Evolutionary conservation across 1,140 invertebrate species (phyloP).

Genomic region (Eurytemora carolleeae): DNA sequence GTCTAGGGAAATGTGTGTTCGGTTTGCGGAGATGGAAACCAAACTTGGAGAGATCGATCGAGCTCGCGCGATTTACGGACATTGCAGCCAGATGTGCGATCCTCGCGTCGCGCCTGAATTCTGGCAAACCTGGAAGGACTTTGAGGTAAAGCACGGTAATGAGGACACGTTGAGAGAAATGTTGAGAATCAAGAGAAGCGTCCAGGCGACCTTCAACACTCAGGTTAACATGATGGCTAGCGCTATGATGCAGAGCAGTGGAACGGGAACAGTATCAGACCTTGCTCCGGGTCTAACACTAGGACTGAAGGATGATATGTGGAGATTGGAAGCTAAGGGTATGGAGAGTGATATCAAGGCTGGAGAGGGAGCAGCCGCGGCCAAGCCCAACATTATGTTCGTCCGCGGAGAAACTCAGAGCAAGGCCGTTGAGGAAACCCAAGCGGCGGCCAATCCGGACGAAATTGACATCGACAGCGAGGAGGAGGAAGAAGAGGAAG

Average conservation of each 20-base stretch:
- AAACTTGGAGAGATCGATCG: conserved; percentile 94
- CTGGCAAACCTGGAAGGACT: conserved; percentile 98
- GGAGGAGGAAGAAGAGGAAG: conserved; percentile 45
- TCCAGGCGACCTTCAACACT: conserved; percentile 90
- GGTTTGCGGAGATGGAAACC: conserved; percentile 93
- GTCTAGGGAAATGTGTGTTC: conserved; percentile 82
- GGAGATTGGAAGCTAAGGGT: conserved; percentile 62
- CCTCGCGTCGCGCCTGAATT: conserved; percentile 76
- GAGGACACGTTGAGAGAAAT: conserved; percentile 99
- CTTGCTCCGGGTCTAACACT: conserved; percentile 40
- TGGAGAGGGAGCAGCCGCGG: conserved; percentile 8
- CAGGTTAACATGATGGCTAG: conserved; percentile 94
- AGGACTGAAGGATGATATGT: conserved; percentile 58
- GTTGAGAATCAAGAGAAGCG: conserved; percentile 88
- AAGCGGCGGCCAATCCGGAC: conserved; percentile 68
- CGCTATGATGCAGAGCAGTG: conserved; percentile 58
- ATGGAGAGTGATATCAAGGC: conserved; percentile 28
- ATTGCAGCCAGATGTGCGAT: conserved; percentile 98
- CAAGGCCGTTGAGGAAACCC: conserved; percentile 40
- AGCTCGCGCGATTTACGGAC: conserved; percentile 85
- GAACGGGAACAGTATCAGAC: conserved; percentile 33
- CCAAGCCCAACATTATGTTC: conserved; percentile 44
- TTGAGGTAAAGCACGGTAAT: conserved; percentile 98
- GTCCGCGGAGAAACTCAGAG: conserved; percentile 66
- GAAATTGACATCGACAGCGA: conserved; percentile 78